phyloP scores from a whole-genome alignment of 2,797 vertebrate species.

The Pangasius sanitwongsei region DNA sequence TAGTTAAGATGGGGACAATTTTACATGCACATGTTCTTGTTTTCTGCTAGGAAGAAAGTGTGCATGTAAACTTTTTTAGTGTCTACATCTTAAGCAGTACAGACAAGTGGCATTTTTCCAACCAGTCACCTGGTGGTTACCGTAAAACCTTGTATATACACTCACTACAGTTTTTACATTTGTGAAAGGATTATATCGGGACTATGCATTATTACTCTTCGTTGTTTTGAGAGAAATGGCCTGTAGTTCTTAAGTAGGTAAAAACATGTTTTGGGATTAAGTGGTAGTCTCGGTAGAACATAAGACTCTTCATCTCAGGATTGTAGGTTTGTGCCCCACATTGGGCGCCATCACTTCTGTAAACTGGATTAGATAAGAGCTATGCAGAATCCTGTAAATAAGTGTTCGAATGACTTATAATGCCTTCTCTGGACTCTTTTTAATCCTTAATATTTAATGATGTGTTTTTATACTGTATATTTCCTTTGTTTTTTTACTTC shows the following conservation, averaged over 20 bases:
- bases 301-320: background rate
- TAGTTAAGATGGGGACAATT: too few species aligned
- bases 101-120: background rate
- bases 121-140: background rate
- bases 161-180: too few species aligned
- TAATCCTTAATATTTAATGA: background rate
- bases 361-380: background rate
- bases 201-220: background rate
- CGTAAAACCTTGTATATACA: background rate
- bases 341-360: background rate
- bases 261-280: background rate
- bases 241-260: background rate
- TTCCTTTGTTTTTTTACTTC: background rate
- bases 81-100: too few species aligned
- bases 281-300: background rate
- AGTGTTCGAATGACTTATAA: background rate
- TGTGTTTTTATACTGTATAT: background rate
- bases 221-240: background rate
- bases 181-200: too few species aligned
- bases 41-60: too few species aligned
- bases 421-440: background rate
- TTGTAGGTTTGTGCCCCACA: background rate
- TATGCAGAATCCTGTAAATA: background rate
- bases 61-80: too few species aligned
- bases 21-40: too few species aligned